Conservation (phyloP, 2,113 vertebrate genomes). For the Lethenteron reissneri region DNA sequence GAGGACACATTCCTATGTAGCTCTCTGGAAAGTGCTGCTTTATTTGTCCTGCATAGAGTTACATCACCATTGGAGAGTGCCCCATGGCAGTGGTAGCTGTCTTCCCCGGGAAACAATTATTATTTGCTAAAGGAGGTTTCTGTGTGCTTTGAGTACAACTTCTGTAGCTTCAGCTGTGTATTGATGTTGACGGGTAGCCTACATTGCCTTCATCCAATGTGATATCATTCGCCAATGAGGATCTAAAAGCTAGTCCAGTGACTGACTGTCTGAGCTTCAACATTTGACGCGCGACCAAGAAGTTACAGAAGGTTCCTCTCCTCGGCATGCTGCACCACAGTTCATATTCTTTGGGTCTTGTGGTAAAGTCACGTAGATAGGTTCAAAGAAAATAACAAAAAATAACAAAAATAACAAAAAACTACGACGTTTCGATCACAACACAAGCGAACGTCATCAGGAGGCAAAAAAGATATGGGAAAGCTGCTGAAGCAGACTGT, state of each 20-base stretch:
- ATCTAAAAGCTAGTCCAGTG: neutral
- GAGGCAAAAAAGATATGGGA: too few species aligned
- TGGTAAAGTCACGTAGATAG: too few species aligned
- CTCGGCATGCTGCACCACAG: too few species aligned
- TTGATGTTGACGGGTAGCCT: neutral
- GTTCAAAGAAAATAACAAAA: too few species aligned
- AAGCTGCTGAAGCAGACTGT: too few species aligned
- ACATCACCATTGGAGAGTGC: neutral
- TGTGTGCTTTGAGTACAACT: neutral
- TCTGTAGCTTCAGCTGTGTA: neutral
- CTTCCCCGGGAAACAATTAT: neutral
- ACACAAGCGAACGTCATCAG: too few species aligned
- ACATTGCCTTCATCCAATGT: neutral
- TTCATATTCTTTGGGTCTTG: too few species aligned
- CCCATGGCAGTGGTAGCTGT: neutral
- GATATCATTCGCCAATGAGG: neutral
- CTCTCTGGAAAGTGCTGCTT: neutral
- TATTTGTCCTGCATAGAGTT: constrained; percentile 1
- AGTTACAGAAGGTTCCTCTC: too few species aligned
- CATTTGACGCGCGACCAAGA: too few species aligned
- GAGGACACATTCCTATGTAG: neutral
- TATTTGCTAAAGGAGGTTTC: neutral
- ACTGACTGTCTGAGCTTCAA: neutral
- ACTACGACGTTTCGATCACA: too few species aligned
- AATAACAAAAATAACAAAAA: too few species aligned